These are phyloP conservation scores for Vultur gryphus DNA, from an alignment of 2,797 vertebrate species.

Conservation along the genomic window DNA sequence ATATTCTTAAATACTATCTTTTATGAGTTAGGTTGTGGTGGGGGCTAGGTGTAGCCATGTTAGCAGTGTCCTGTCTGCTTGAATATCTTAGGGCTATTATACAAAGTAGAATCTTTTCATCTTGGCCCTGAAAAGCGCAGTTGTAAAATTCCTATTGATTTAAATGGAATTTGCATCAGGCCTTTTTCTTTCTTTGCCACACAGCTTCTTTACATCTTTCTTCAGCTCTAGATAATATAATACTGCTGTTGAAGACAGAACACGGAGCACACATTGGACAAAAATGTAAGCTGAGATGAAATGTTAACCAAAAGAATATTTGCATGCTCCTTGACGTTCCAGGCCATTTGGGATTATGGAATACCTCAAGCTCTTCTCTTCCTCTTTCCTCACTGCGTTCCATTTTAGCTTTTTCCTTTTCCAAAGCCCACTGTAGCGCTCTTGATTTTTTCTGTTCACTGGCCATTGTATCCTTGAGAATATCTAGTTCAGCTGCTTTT, in stretches of 20 bases:
- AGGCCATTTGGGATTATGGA: neutral
- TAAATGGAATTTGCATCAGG: neutral
- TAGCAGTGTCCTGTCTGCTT: neutral
- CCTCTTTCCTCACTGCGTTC: conserved; percentile 80
- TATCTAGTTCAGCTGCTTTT: conserved; percentile 83
- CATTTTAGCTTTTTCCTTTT: conserved; percentile 84
- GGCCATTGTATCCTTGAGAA: conserved; percentile 82
- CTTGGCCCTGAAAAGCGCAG: neutral
- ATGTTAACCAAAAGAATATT: neutral
- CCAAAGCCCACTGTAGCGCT: conserved; percentile 89
- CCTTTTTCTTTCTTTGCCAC: neutral
- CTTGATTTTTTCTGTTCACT: conserved; percentile 84
- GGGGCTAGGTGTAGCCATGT: neutral
- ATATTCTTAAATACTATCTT: neutral
- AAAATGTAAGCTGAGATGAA: neutral
- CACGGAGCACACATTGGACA: neutral
- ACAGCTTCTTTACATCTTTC: neutral
- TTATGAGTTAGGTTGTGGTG: neutral
- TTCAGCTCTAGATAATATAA: neutral
- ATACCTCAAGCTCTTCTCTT: conserved; percentile 90
- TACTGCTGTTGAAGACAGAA: neutral
- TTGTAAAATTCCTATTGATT: neutral
- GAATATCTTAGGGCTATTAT: neutral
- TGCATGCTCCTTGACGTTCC: neutral
- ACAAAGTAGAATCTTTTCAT: neutral